These are phyloP conservation scores for Neoaliturus tenellus DNA, from an alignment of 2,888 invertebrate genomes.

Conservation along the genomic window DNA sequence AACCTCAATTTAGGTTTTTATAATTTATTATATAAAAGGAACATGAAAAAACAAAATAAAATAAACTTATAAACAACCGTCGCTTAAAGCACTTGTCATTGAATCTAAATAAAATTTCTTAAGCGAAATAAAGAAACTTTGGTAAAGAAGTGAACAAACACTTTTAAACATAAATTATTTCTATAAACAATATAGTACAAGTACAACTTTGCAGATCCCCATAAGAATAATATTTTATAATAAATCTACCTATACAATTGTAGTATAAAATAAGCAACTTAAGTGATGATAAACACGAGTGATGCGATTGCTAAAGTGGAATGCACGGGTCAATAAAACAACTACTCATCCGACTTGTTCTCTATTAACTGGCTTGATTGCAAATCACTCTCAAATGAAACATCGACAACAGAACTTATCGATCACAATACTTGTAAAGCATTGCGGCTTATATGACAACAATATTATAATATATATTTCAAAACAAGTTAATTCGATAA, in stretches of 20 bases:
- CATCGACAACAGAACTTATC: background rate
- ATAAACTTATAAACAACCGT: constrained; percentile 12
- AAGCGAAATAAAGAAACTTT: constrained; percentile 35
- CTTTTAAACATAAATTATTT: constrained; percentile 28
- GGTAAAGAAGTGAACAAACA: constrained; percentile 24
- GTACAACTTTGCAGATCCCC: constrained; percentile 22
- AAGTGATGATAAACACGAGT: background rate
- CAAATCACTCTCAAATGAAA: background rate
- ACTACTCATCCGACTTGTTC: background rate
- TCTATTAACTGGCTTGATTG: background rate
- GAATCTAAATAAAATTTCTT: background rate
- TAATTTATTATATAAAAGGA: constrained; percentile 25
- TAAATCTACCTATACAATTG: constrained; percentile 44
- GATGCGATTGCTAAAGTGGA: constrained; percentile 3
- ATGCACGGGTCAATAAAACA: background rate
- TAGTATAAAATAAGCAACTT: constrained; percentile 28
- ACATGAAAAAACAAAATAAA: constrained; percentile 12
- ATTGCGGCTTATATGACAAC: background rate
- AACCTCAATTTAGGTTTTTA: background rate
- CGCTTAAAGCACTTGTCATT: constrained; percentile 19
- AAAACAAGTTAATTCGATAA: background rate
- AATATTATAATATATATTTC: background rate
- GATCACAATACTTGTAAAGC: background rate
- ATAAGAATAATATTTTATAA: constrained; percentile 3
- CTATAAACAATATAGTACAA: constrained; percentile 48